Evolutionary conservation across 1,140 invertebrate species (phyloP).

Genomic region (Planococcus citri): DNA sequence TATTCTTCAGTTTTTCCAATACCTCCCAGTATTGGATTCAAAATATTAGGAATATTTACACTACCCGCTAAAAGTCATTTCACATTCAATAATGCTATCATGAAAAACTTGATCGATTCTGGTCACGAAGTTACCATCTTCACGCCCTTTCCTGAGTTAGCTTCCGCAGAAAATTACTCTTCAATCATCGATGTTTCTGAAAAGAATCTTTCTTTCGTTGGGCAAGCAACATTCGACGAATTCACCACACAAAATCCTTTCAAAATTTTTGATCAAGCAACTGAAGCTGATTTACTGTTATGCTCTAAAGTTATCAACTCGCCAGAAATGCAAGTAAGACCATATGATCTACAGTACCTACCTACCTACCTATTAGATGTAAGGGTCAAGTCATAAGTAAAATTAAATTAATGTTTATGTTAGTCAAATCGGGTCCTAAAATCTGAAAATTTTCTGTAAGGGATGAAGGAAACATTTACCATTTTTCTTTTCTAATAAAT

Average conservation of each 20-base stretch:
- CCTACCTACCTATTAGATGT: no score
- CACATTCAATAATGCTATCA: not conserved
- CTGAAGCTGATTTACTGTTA: not conserved
- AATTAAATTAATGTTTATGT: no score
- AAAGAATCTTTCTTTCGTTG: not conserved
- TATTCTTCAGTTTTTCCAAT: no score
- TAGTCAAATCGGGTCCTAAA: no score
- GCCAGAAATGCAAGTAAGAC: not conserved
- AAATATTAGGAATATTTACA: no score
- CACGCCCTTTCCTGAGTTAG: not conserved
- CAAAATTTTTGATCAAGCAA: not conserved
- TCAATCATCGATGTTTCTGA: constrained; percentile 9
- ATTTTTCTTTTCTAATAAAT: no score
- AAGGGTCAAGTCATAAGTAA: no score
- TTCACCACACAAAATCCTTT: not conserved
- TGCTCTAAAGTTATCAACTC: not conserved
- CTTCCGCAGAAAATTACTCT: not conserved
- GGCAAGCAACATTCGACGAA: not conserved
- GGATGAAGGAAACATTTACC: no score
- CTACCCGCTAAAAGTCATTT: no score
- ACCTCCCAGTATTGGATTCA: no score
- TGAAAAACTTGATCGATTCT: not conserved
- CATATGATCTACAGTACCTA: no score
- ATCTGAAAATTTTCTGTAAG: no score
- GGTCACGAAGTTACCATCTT: constrained; percentile 17